phyloP scores from a whole-genome alignment of 2,797 vertebrate genomes.

The Mycteria americana region DNA sequence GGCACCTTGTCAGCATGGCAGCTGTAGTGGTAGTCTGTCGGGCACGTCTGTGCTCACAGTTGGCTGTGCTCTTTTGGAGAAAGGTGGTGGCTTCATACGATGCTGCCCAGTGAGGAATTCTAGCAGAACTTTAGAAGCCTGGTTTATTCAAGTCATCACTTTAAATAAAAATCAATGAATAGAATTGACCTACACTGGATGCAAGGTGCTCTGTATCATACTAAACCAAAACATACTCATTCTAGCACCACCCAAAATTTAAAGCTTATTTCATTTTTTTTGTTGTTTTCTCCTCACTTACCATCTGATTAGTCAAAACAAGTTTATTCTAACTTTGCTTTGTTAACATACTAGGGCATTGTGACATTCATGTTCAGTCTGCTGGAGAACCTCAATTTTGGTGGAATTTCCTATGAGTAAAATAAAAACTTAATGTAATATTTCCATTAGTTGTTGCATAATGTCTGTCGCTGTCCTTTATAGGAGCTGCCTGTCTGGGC shows the following conservation, averaged over 20 bases:
- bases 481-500: not conserved
- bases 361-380: not conserved
- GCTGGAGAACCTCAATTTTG: not conserved
- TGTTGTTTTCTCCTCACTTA: not conserved
- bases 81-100: not conserved
- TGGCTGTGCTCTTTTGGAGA: not conserved
- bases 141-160: not conserved
- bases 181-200: not conserved
- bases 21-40: not conserved
- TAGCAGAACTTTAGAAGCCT: not conserved
- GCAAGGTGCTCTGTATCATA: not conserved
- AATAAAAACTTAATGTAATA: not conserved
- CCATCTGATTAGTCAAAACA: not conserved
- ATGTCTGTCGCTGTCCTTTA: fast-evolving
- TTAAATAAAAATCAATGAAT: not conserved
- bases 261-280: not conserved
- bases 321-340: not conserved
- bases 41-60: not conserved
- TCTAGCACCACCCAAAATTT: not conserved
- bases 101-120: not conserved
- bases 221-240: not conserved
- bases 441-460: not conserved
- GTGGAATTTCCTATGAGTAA: not conserved
- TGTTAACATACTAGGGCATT: not conserved
- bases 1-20: not conserved